Evolutionary conservation across 92 coral and sea anemone species (phyloP), one percentile per base, ranked within the genome.

Genomic region (Anthopleura xanthogrammica): DNA sequence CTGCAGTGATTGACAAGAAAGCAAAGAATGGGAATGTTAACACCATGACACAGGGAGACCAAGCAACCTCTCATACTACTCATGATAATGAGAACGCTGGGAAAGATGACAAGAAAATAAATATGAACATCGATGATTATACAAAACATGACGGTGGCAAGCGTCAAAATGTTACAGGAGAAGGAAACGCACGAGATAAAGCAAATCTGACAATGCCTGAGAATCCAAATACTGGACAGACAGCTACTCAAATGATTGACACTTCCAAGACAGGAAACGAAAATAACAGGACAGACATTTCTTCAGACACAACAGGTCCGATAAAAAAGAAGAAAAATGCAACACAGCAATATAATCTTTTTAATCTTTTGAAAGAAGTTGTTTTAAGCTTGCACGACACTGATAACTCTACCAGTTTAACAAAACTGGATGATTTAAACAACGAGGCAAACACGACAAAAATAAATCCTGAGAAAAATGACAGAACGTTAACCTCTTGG

Each of bases 401-500:
- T 43, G 36, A 41, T 16, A 9, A 76, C 60, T 22, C 79, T 12
- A 17, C 20, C 46, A 16, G 17, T n/a, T 16, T 12, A 10, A 16
- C 60, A 7, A 17, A 23, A 36, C 17, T 43, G 1, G 79, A 76
- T 22, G 46, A 76, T 20, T 8, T 23, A 62, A 29, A n/a, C 9
- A 62, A 62, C 3, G 24, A 20, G 4, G 19, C 1, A 7, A 23
- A 23, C 70, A 20, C 12, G 12, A 62, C 23, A n/a, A 62, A 62
- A 62, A 0, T 20, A 11, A 62, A 62, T 20, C 1, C 2, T 50
- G 74, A 19, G n/a, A 79, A 77, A 29, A 54, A 62, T 7, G 87
- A 84, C 42, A 79, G 85, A 22, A 89, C 81, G 78, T 85, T 88
- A 77, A 81, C 83, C 36, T 83, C 90, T 2, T 93, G 97, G 97